Base-by-base conservation (phyloP, 1,140 invertebrate species). In the Panulirus ornatus region DNA sequence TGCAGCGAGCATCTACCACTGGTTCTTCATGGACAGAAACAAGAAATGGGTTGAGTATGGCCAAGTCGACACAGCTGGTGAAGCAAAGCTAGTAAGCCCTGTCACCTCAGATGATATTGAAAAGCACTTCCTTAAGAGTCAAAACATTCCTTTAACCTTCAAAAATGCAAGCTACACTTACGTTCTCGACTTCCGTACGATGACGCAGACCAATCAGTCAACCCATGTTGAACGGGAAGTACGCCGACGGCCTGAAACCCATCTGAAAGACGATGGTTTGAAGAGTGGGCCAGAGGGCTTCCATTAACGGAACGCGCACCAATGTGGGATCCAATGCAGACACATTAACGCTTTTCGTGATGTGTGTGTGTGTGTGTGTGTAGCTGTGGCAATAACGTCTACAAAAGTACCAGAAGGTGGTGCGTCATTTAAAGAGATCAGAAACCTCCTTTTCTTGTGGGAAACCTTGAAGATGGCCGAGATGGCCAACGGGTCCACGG, bases 41-140 rank as follows among this genome's bases (percentile, higher is more conserved):
- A 58, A 73, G 19, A 84, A 58, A 27, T 89, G 88, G 88, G 58
- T 89, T 9, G 40, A 70, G 47, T 89, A 89, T 89, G 88, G 88
- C 11, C 51, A 89, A 11, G 70, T 34, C 27, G 88, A 89, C 44
- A 84, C 79, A 30, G 42, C 70, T 27, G 88, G 88, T 42, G 19
- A 75, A 47, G 75, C 66, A 9, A 30, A 66, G 1, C 66, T 73
- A 2, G 63, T 75, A 1, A 89, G 88, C 42, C 83, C 27, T n/a
- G 19, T 89, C 19, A 84, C 88, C 16, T 89, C 88, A 34, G 70
- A 73, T 40, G 70, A 89, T 27, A 89, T 89, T 19, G 88, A 89
- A 36, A 83, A 81, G 2, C 88, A 89, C n/a, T 89, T 54, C 16
- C 44, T 44, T 2, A 66, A 75, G 40, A 58, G 22, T 36, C 88